Percentiles rank a stretch among this genome's conserved stretches.
phyloP scores from a whole-genome alignment of 2,888 invertebrate genomes.

The Zonitis immaculata region DNA sequence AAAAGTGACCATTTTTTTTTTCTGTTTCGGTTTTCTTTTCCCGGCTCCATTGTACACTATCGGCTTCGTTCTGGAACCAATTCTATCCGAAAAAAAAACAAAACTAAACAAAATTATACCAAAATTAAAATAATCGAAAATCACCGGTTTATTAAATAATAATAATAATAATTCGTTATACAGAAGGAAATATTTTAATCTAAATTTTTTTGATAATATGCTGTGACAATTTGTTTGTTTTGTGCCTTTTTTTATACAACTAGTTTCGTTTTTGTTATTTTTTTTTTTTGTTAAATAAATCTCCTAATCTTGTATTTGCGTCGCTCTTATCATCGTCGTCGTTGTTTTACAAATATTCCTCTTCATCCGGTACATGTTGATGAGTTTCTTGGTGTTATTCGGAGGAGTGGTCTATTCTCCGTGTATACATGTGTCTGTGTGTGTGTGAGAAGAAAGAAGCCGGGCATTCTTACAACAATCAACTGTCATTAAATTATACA shows the following conservation, averaged over 20 bases:
- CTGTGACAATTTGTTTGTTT: slow-evolving; percentile 33
- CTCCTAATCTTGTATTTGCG: no score
- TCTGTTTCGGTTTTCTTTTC: no score
- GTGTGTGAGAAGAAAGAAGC: not conserved
- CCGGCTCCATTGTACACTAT: no score
- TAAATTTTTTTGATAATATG: slow-evolving; percentile 13
- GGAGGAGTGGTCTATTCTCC: not conserved
- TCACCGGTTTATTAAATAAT: no score
- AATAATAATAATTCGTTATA: not conserved
- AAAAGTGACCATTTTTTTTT: slow-evolving; percentile 49
- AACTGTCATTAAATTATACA: no score
- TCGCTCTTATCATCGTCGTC: slow-evolving; percentile 6
- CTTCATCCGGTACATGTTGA: slow-evolving; percentile 1
- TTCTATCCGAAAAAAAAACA: no score
- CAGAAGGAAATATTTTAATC: not conserved
- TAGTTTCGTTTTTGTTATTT: not conserved
- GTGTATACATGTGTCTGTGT: not conserved
- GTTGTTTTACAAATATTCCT: not conserved
- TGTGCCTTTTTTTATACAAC: not conserved
- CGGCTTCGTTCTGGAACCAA: no score
- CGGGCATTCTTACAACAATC: not conserved
- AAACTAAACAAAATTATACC: no score
- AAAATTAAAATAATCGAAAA: no score
- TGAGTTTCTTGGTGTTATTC: not conserved
- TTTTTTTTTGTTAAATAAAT: no score